phyloP scores from a whole-genome alignment of 2,113 vertebrate genomes.

The Sphaerodactylus townsendi region DNA sequence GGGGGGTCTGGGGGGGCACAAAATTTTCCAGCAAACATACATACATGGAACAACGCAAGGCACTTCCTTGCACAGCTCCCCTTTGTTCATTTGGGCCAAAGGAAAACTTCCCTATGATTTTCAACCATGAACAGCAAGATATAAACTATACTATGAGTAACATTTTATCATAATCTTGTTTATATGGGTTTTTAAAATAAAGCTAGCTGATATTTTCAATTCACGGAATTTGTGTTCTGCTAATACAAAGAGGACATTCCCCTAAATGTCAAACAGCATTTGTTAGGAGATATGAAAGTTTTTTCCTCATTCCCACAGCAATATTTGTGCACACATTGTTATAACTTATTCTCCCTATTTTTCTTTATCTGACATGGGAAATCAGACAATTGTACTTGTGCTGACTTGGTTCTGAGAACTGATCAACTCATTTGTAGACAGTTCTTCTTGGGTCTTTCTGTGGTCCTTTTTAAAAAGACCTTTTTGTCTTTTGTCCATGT shows the following conservation, averaged over 20 bases:
- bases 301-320: not conserved
- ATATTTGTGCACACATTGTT: not conserved
- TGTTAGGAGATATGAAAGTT: not conserved
- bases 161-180: not conserved
- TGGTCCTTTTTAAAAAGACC: not conserved
- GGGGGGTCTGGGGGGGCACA: no score
- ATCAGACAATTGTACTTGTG: not conserved
- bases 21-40: not conserved
- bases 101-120: not conserved
- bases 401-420: not conserved
- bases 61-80: not conserved
- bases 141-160: not conserved
- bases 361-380: not conserved
- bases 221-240: not conserved
- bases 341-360: not conserved
- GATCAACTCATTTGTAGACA: not conserved
- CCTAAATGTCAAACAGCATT: not conserved
- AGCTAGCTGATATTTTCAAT: not conserved
- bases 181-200: not conserved
- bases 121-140: not conserved
- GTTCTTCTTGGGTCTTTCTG: not conserved
- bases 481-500: not conserved
- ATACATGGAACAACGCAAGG: not conserved
- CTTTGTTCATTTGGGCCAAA: not conserved
- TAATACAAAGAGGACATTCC: not conserved